Percentiles rank a stretch among this genome's conserved stretches.
Conservation (phyloP, 1,140 invertebrate species). For the Bombus waltoni region DNA sequence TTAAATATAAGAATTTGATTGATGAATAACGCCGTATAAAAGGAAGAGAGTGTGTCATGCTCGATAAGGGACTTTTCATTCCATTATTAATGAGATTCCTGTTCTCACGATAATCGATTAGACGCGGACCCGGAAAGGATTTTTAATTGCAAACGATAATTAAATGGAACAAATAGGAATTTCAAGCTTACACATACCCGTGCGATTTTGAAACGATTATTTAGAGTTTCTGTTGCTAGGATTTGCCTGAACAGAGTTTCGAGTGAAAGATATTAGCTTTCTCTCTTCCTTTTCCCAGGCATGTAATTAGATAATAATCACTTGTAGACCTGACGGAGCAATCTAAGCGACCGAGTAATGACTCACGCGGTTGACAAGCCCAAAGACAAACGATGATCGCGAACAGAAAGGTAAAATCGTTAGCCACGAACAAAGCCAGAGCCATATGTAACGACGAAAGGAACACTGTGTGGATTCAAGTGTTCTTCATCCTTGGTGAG, state of each 20-base stretch:
- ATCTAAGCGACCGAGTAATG: neutral
- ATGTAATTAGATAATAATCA: slow-evolving; percentile 22
- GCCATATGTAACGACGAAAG: neutral
- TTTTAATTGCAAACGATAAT: slow-evolving; percentile 16
- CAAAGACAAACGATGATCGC: slow-evolving; percentile 22
- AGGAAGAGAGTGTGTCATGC: neutral
- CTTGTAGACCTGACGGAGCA: neutral
- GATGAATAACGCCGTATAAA: neutral
- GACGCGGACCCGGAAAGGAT: neutral
- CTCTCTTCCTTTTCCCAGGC: neutral
- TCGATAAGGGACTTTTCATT: neutral
- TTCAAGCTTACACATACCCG: neutral
- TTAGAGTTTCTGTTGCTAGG: neutral
- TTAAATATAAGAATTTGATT: neutral
- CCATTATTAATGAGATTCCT: neutral
- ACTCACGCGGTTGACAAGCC: slow-evolving; percentile 7
- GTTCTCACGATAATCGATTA: neutral
- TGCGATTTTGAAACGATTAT: neutral
- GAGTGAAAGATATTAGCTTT: neutral
- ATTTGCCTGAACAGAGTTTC: neutral
- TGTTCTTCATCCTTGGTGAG: slow-evolving; percentile 15
- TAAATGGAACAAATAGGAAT: neutral
- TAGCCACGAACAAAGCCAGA: slow-evolving; percentile 18
- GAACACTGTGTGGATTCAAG: slow-evolving; percentile 41
- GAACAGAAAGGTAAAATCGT: slow-evolving; percentile 14